A percentile compares a stretch with the other conserved stretches of the same genome.
Conservation (phyloP, 2,113 vertebrate genomes). For the Phyllostomus hastatus region DNA sequence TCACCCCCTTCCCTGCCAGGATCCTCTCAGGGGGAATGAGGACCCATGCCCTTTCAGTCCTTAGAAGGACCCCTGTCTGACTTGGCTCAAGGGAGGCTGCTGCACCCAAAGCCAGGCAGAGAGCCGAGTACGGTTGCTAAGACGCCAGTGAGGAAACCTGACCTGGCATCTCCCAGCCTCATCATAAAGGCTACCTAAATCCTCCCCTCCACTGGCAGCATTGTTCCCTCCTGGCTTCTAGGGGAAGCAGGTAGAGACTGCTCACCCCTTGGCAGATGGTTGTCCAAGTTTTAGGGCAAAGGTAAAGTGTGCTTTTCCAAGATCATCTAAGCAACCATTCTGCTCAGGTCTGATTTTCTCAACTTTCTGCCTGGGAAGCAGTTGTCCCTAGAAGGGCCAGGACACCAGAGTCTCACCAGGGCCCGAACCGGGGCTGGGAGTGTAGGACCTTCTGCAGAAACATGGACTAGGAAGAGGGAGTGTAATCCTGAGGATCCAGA, state of each 20-base stretch:
- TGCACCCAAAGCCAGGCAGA: not conserved
- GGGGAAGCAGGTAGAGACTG: not conserved
- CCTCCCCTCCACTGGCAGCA: rapidly evolving
- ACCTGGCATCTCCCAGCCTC: not conserved
- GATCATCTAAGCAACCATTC: not conserved
- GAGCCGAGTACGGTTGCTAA: not conserved
- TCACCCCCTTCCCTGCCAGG: not conserved
- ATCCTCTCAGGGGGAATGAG: not conserved
- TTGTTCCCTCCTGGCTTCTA: not conserved
- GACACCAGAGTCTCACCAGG: not conserved
- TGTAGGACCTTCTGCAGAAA: not conserved
- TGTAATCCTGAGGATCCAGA: too few species aligned
- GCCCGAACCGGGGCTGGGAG: not conserved
- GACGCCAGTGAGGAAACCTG: not conserved
- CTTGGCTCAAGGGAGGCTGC: not conserved
- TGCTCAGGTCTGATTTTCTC: not conserved
- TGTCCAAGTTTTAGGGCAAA: not conserved
- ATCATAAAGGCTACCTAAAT: not conserved
- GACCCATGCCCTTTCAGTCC: too few species aligned
- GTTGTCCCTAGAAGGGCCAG: not conserved
- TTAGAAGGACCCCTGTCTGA: not conserved
- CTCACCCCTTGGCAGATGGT: not conserved
- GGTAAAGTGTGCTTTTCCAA: not conserved
- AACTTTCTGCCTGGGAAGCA: not conserved
- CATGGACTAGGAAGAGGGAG: not conserved